Conservation (phyloP, 2,888 invertebrate genomes). For the Oxyteleia sp. region DNA sequence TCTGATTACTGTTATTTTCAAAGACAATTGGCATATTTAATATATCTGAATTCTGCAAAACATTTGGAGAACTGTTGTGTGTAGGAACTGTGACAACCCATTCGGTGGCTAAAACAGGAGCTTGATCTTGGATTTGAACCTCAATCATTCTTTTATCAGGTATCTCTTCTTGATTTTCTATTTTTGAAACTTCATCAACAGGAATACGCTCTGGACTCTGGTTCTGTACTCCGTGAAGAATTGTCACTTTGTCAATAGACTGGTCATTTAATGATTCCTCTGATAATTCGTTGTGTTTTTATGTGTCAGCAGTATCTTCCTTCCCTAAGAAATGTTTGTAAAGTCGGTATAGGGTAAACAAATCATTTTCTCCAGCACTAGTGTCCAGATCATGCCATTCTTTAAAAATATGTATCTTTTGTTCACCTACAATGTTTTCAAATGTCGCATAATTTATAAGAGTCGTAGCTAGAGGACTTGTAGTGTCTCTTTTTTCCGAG, state of each 20-base stretch:
- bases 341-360: conserved; percentile 30
- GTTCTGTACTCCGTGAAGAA: conserved; percentile 4
- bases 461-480: conserved; percentile 18
- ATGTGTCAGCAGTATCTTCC: conserved; percentile 4
- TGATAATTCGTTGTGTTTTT: conserved; percentile 2
- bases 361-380: conserved; percentile 25
- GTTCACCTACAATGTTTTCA: conserved; percentile 27
- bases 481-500: conserved; percentile 49
- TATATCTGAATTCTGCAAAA: conserved; percentile 28
- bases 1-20: conserved; percentile 22
- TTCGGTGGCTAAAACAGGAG: not conserved
- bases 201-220: not conserved
- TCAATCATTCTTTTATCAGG: not conserved
- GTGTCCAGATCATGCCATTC: conserved; percentile 30
- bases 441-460: conserved; percentile 26
- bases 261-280: conserved; percentile 1
- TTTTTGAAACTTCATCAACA: conserved; percentile 6
- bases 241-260: not conserved
- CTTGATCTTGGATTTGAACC: conserved; percentile 27
- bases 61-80: conserved; percentile 15
- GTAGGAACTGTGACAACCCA: no score
- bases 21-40: conserved; percentile 30
- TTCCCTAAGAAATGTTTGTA: conserved; percentile 21
- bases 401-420: conserved; percentile 29
- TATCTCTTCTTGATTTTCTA: not conserved